A percentile compares a stretch with the other conserved stretches of the same genome.
These are phyloP conservation scores for Girardia tigrina DNA, from an alignment of 2,888 invertebrate genomes.

Conservation along the genomic window DNA sequence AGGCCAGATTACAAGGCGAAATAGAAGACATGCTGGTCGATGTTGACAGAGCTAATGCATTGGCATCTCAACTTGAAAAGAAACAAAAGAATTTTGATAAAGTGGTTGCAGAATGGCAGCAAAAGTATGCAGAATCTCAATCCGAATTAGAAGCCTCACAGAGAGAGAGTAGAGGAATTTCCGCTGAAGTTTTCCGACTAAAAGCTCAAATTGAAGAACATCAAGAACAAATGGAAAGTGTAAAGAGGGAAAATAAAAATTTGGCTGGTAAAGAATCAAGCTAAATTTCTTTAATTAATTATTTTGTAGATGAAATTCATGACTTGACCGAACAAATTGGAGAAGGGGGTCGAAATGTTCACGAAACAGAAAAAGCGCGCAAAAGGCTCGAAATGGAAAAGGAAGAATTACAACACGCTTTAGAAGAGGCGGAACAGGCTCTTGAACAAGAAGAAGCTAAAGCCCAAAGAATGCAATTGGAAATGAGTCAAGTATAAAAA, in stretches of 20 bases:
- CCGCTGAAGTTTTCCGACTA: slow-evolving; percentile 96
- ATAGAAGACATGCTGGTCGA: slow-evolving; percentile 93
- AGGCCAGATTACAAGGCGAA: slow-evolving; percentile 85
- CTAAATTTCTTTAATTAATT: too few species aligned
- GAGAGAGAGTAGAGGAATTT: slow-evolving; percentile 97
- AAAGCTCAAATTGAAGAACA: slow-evolving; percentile 89
- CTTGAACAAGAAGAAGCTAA: slow-evolving; percentile 99
- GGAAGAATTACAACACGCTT: slow-evolving; percentile 94
- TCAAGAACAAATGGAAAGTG: slow-evolving; percentile 88
- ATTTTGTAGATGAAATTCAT: slow-evolving; percentile 95
- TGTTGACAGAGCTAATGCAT: slow-evolving; percentile 73
- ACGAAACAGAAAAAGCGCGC: slow-evolving; percentile 95
- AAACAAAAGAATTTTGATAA: slow-evolving; percentile 99
- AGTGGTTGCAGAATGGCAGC: slow-evolving; percentile 98
- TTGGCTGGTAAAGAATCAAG: too few species aligned
- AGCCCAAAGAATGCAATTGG: slow-evolving; percentile 72
- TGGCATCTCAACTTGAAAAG: slow-evolving; percentile 79
- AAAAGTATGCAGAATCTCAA: slow-evolving; percentile 57
- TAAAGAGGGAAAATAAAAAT: slow-evolving; percentile 98
- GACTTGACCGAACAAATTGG: slow-evolving; percentile 97
- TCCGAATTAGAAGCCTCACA: slow-evolving; percentile 88
- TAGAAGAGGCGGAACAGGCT: slow-evolving; percentile 96
- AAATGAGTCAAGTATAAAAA: slow-evolving; percentile 71
- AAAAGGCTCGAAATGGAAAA: slow-evolving; percentile 97
- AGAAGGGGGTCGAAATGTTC: slow-evolving; percentile 97